phyloP scores from a whole-genome alignment of 1,140 invertebrate genomes.

The Temnothorax longispinosus region DNA sequence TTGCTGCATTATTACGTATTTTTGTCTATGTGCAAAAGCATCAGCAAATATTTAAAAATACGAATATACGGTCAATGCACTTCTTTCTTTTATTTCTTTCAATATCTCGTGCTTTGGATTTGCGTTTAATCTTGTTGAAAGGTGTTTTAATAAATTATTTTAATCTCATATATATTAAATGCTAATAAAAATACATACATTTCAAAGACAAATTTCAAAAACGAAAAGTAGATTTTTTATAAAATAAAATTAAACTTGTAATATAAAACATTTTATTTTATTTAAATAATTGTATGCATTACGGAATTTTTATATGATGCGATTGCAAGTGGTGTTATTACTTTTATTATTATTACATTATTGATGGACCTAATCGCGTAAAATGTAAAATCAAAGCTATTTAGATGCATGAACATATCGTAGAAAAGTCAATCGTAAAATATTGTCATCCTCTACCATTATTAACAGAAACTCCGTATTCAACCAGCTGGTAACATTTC shows the following conservation, averaged over 20 bases:
- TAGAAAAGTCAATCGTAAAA: not conserved
- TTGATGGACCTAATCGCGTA: not conserved
- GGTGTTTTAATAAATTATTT: not conserved
- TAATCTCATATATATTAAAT: not conserved
- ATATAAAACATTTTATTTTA: not conserved
- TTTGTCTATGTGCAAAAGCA: not conserved
- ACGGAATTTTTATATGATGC: not conserved
- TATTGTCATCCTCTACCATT: too few relatives aligned
- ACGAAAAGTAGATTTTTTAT: not conserved
- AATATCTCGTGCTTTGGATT: not conserved
- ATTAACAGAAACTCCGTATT: not conserved
- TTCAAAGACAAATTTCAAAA: not conserved
- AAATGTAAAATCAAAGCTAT: not conserved
- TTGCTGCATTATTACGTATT: not conserved
- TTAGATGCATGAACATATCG: not conserved
- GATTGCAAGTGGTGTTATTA: not conserved
- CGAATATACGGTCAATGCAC: not conserved
- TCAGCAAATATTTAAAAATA: not conserved
- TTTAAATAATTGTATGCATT: not conserved
- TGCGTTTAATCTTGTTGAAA: not conserved
- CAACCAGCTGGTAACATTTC: not conserved
- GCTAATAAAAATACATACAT: slow-evolving; percentile 8
- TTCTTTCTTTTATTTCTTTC: not conserved
- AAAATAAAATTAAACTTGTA: not conserved
- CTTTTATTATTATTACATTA: not conserved